These are phyloP conservation scores for Tetragnatha versicolor DNA, from an alignment of 1,140 invertebrate species.

Conservation along the genomic window DNA sequence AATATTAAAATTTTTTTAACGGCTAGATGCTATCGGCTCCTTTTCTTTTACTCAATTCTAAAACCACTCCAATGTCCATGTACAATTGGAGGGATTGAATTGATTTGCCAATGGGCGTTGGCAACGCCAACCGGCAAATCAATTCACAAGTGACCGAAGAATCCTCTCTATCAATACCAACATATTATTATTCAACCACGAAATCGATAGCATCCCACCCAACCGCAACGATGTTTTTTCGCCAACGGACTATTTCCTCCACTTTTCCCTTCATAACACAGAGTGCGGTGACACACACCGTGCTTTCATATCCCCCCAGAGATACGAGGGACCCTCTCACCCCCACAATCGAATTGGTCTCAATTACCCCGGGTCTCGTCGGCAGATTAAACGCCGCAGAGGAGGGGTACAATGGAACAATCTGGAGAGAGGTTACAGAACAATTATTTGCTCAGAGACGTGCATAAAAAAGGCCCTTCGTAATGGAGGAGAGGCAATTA, in stretches of 20 bases:
- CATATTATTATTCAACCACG: too few relatives aligned
- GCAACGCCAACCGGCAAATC: too few relatives aligned
- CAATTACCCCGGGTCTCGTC: constrained; percentile 2
- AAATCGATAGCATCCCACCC: too few relatives aligned
- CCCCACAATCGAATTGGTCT: neutral
- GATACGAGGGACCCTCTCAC: neutral
- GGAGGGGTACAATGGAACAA: constrained; percentile 8
- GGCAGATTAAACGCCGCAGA: neutral
- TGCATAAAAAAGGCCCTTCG: constrained; percentile 20
- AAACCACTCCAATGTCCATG: too few relatives aligned
- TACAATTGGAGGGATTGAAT: too few relatives aligned
- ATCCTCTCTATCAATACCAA: too few relatives aligned
- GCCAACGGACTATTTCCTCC: neutral
- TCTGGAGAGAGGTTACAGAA: constrained; percentile 28
- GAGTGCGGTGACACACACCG: neutral
- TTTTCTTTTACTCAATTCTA: too few relatives aligned
- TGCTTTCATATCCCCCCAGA: neutral
- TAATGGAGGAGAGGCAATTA: constrained; percentile 19
- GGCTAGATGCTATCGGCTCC: too few relatives aligned
- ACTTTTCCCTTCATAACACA: neutral
- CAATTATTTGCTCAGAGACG: constrained; percentile 32
- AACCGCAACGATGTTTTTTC: neutral
- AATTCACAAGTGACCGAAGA: too few relatives aligned
- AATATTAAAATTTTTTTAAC: too few relatives aligned
- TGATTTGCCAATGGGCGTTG: too few relatives aligned